Percentiles rank a stretch among this genome's conserved stretches.
phyloP scores from a whole-genome alignment of 2,113 vertebrate genomes.

The Noctilio leporinus region DNA sequence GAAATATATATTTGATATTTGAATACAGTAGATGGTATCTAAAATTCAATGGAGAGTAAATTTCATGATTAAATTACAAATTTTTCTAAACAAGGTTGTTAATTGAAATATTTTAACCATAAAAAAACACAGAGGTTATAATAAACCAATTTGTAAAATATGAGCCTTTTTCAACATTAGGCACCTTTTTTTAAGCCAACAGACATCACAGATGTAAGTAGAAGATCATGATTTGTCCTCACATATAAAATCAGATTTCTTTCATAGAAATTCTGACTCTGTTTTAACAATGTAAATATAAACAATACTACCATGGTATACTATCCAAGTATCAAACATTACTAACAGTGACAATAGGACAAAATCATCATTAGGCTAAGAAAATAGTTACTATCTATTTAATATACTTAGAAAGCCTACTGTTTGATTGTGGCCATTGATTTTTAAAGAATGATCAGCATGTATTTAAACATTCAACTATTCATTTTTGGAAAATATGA shows the following conservation, averaged over 20 bases:
- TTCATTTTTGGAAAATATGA: not conserved
- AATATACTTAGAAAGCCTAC: not conserved
- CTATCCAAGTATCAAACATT: not conserved
- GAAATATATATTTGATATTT: not conserved
- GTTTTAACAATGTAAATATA: not conserved
- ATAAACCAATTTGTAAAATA: not conserved
- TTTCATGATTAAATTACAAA: not conserved
- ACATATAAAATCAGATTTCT: not conserved
- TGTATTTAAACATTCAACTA: not conserved
- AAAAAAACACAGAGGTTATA: not conserved
- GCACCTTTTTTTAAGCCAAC: not conserved
- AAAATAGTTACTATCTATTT: not conserved
- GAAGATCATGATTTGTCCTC: not conserved
- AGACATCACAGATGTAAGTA: not conserved
- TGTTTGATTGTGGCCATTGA: not conserved
- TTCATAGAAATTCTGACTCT: not conserved
- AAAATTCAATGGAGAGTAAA: not conserved
- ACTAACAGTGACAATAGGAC: not conserved
- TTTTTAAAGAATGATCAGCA: not conserved
- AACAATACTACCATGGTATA: not conserved
- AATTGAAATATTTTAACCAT: not conserved
- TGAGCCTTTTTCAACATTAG: not conserved
- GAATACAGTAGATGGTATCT: not conserved
- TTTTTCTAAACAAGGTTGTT: not conserved
- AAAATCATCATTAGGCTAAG: not conserved